phyloP scores from a whole-genome alignment of 2,888 invertebrate species.

The Proisotoma minuta region DNA sequence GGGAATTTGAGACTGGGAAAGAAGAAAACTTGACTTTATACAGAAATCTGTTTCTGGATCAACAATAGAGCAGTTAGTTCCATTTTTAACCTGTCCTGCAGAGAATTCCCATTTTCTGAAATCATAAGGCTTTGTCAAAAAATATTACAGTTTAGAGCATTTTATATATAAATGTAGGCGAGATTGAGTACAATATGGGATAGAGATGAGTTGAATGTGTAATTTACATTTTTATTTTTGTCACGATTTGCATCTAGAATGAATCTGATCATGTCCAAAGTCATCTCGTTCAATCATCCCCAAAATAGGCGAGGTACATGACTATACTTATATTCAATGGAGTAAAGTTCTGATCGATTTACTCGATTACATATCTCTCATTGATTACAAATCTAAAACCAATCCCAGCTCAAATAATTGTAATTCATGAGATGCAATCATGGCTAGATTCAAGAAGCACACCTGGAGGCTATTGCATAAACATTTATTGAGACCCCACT shows the following conservation, averaged over 20 bases:
- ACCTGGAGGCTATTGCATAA: neutral
- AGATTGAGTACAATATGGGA: no score
- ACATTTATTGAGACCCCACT: neutral
- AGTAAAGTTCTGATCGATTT: neutral
- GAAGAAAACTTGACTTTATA: no score
- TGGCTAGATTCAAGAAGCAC: neutral
- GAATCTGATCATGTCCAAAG: no score
- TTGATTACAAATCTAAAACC: neutral
- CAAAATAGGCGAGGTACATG: no score
- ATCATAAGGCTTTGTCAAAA: neutral
- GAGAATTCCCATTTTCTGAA: neutral
- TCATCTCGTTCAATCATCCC: no score
- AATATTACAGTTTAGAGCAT: no score
- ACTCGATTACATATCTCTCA: neutral
- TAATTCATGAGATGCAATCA: neutral
- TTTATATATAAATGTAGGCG: no score
- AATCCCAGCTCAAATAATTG: neutral
- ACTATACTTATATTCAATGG: no score
- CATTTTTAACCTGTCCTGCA: neutral
- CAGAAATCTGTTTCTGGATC: neutral
- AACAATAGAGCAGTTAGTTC: neutral
- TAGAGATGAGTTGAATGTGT: no score
- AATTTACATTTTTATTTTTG: no score
- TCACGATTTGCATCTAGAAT: no score
- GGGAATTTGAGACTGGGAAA: no score